Evolutionary conservation across 1,140 invertebrate genomes (phyloP).

Genomic region (Bombyx mori): ASM3026992v2 NC_085111.1:16589001-16589500

Average conservation of each 20-base stretch:
- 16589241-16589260: slow-evolving; percentile 27
- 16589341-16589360: slow-evolving; percentile 33
- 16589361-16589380: slow-evolving; percentile 5
- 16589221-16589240: slow-evolving; percentile 1
- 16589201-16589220: slow-evolving; percentile 1
- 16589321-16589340: slow-evolving; percentile 31
- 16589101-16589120: too few relatives aligned
- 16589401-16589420: neutral
- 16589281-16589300: slow-evolving; percentile 12
- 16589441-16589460: too few relatives aligned
- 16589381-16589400: neutral
- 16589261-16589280: slow-evolving; percentile 24
- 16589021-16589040: too few relatives aligned
- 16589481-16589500: neutral
- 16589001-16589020: too few relatives aligned
- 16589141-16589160: too few relatives aligned
- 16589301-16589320: slow-evolving; percentile 20
- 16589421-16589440: too few relatives aligned
- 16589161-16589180: too few relatives aligned
- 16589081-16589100: too few relatives aligned
- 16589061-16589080: too few relatives aligned
- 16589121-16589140: too few relatives aligned
- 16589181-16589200: slow-evolving; percentile 1
- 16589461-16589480: neutral
- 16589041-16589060: too few relatives aligned